Evolutionary conservation across 2,113 vertebrate species (phyloP).

Genomic region (Cygnus atratus): DNA sequence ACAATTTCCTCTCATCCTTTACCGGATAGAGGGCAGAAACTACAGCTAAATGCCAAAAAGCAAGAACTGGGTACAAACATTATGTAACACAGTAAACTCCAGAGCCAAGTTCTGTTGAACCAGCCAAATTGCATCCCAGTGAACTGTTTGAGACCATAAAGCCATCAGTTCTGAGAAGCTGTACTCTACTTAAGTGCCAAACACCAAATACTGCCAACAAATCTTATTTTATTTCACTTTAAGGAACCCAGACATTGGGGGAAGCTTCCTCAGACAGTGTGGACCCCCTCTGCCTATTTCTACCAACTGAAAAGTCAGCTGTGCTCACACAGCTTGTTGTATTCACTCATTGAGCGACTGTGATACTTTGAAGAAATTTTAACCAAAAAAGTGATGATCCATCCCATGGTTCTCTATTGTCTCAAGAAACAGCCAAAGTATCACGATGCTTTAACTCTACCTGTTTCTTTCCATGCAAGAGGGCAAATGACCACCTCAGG

Average conservation of each 20-base stretch:
- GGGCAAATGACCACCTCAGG: background rate
- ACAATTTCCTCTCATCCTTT: background rate
- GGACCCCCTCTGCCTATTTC: background rate
- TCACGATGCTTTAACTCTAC: background rate
- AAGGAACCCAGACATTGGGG: background rate
- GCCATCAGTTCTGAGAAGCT: background rate
- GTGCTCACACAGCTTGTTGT: background rate
- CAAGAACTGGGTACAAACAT: background rate
- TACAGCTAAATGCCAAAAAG: background rate
- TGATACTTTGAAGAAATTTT: background rate
- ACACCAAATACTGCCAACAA: background rate
- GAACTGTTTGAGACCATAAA: slow-evolving; percentile 1
- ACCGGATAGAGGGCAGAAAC: background rate
- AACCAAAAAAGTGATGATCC: background rate
- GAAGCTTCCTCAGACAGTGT: background rate
- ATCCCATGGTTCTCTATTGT: background rate
- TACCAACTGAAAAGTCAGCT: background rate
- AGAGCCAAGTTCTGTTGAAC: slow-evolving; percentile 13
- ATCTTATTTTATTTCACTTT: background rate
- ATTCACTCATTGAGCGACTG: background rate
- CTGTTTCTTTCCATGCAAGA: background rate
- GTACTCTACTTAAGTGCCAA: background rate
- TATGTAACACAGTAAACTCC: background rate
- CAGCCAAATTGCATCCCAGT: slow-evolving; percentile 18
- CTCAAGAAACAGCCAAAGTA: background rate